These are phyloP conservation scores for Cephus rjabovi DNA, from an alignment of 2,888 invertebrate genomes.

Conservation along the genomic window DNA sequence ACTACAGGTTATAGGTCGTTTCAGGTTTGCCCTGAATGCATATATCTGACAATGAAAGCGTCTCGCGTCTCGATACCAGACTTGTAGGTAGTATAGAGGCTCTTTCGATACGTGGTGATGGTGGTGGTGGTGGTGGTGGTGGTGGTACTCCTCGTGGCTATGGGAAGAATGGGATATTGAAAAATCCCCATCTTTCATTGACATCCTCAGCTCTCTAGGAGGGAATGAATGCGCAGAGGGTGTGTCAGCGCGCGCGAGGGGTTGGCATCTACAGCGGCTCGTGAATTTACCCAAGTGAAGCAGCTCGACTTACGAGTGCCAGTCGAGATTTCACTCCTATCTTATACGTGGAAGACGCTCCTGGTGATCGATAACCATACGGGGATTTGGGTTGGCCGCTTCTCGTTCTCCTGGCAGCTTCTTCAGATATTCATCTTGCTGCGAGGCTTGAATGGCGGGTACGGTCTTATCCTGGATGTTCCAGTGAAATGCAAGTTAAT, in stretches of 20 bases:
- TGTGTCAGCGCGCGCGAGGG: not conserved
- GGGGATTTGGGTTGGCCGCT: not conserved
- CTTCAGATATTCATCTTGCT: not conserved
- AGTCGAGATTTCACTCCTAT: conserved; percentile 34
- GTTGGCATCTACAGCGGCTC: not conserved
- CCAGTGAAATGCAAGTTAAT: not conserved
- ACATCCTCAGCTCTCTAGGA: conserved; percentile 27
- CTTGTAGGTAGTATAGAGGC: not conserved
- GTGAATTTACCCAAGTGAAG: conserved; percentile 15
- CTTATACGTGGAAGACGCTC: not conserved
- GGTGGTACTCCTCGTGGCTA: conserved; percentile 15
- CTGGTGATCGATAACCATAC: not conserved
- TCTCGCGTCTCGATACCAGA: conserved; percentile 8
- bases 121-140: not conserved
- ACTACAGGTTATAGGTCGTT: not conserved
- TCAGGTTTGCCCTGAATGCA: no score
- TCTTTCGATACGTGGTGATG: not conserved
- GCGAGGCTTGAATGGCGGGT: not conserved
- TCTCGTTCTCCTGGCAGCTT: not conserved
- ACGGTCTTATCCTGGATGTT: not conserved
- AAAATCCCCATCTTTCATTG: conserved; percentile 49
- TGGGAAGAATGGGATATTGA: conserved; percentile 52
- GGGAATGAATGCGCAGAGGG: not conserved
- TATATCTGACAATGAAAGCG: conserved; percentile 6
- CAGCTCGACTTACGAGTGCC: conserved; percentile 39